Base-by-base conservation (phyloP, 2,888 invertebrate genomes). In the Drosophila kokeensis region DNA sequence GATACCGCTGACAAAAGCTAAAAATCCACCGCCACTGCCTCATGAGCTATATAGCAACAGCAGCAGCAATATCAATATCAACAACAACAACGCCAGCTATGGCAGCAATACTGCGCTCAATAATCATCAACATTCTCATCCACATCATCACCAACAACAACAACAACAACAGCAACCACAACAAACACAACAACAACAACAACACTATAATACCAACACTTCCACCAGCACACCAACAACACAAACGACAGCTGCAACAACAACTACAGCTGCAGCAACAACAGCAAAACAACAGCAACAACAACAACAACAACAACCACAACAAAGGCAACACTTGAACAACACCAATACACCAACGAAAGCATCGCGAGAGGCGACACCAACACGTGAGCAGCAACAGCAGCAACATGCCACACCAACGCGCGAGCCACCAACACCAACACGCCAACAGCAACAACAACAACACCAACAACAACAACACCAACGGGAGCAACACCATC, bases 1-100 rank as follows among this genome's bases (percentile, higher is more conserved):
- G 79, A 91, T 91, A 86, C 91, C 92, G 89, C 87, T 90, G 89
- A 93, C 91, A 90, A 87, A 89, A 90, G 90, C 91, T 84, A 93
- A 88, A 81, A 95, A 95, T 94, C 93, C 94, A 73, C 94, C 92
- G 73, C 85, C 91, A 85, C 89, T 88, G 89, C 90, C 90, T 79
- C 91, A 89, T 73, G 84, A 86, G 70, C 74, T 77, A 79, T 80
- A 75, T 64, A 59, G 52, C 77, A 83, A 60, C 76, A 73, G 57
- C 72, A 76, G 48, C 83, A 83, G 58, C 70, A 76, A 53, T 73
- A 74, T 36, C 68, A 71, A 58, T 59, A 61, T 53, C 53, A 69
- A 49, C 73, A 81, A n/a, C 66, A 68, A 66, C 63, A 60, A 54
- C 53, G 65, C 45, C 30, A 29, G 52, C 57, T 75, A 54, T 61